A percentile compares a stretch with the other conserved stretches of the same genome.
Conservation (phyloP, 2,113 vertebrate species). For the Perca fluviatilis region DNA sequence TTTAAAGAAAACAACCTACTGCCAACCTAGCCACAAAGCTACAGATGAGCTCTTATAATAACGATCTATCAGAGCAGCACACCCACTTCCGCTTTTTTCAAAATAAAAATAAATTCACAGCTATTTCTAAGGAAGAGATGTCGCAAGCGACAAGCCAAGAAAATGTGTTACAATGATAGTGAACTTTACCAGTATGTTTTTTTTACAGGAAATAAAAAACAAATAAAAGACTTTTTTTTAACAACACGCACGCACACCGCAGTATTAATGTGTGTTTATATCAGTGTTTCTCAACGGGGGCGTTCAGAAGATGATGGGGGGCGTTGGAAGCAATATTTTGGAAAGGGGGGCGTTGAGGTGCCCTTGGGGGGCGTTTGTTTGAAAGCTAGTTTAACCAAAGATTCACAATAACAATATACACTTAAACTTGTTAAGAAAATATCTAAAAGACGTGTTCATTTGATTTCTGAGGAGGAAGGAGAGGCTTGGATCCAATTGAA, state of each 20-base stretch:
- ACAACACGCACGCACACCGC: neutral
- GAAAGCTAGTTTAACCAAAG: no score
- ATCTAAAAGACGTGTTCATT: no score
- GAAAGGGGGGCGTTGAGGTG: no score
- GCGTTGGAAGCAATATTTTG: no score
- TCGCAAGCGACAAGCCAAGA: neutral
- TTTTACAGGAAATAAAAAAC: neutral
- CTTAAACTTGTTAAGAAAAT: no score
- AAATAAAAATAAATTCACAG: conserved; percentile 44
- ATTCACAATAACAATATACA: no score
- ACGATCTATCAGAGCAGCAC: conserved; percentile 36
- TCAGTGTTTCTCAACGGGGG: no score
- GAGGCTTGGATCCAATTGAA: no score
- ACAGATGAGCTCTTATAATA: conserved; percentile 49
- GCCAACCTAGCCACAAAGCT: conserved; percentile 62
- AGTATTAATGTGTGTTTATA: no score
- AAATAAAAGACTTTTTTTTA: neutral
- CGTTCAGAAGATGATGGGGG: no score
- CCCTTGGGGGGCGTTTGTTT: no score
- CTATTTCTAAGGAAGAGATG: neutral
- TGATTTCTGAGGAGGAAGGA: no score
- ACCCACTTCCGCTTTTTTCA: conserved; percentile 71
- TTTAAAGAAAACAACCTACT: conserved; percentile 80
- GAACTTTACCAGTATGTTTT: neutral
- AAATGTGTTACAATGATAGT: neutral